phyloP scores from a whole-genome alignment of 2,888 invertebrate species.

The Tetramorium bicarinatum region DNA sequence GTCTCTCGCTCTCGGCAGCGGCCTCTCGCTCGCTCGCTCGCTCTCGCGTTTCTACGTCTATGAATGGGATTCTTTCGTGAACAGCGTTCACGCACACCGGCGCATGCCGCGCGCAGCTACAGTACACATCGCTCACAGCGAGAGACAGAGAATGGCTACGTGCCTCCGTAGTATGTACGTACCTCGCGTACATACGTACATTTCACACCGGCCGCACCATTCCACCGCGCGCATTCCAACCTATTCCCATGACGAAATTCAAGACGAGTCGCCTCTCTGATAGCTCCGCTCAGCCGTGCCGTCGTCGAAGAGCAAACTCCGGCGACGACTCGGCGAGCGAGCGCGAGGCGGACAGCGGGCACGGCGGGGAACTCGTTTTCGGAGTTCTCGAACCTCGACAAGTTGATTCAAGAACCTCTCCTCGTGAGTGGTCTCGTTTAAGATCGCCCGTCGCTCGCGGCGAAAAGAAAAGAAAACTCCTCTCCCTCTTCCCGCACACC shows the following conservation, averaged over 20 bases:
- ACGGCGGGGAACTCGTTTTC: slow-evolving; percentile 66
- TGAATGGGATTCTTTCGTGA: slow-evolving; percentile 83
- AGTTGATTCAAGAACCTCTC: slow-evolving; percentile 75
- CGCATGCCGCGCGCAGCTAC: slow-evolving; percentile 39
- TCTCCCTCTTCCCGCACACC: neutral
- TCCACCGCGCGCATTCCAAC: slow-evolving; percentile 80
- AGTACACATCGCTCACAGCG: slow-evolving; percentile 60
- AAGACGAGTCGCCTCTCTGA: slow-evolving; percentile 74
- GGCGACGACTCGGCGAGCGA: slow-evolving; percentile 18
- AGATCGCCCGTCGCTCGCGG: slow-evolving; percentile 53
- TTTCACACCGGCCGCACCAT: slow-evolving; percentile 70
- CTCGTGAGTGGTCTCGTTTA: slow-evolving; percentile 69
- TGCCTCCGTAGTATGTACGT: slow-evolving; percentile 58
- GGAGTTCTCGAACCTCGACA: slow-evolving; percentile 57
- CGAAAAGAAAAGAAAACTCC: slow-evolving; percentile 25
- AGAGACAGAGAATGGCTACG: slow-evolving; percentile 31
- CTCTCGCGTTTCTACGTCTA: slow-evolving; percentile 77
- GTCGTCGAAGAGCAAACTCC: slow-evolving; percentile 69
- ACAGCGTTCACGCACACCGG: slow-evolving; percentile 66
- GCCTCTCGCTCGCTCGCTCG: slow-evolving; percentile 56
- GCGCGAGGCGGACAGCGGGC: slow-evolving; percentile 12
- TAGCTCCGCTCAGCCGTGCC: slow-evolving; percentile 64
- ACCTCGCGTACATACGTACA: slow-evolving; percentile 43
- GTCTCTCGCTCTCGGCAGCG: slow-evolving; percentile 59
- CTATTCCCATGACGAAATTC: slow-evolving; percentile 82